phyloP scores from a whole-genome alignment of 2,888 invertebrate species.

The Melanophora roralis region DNA sequence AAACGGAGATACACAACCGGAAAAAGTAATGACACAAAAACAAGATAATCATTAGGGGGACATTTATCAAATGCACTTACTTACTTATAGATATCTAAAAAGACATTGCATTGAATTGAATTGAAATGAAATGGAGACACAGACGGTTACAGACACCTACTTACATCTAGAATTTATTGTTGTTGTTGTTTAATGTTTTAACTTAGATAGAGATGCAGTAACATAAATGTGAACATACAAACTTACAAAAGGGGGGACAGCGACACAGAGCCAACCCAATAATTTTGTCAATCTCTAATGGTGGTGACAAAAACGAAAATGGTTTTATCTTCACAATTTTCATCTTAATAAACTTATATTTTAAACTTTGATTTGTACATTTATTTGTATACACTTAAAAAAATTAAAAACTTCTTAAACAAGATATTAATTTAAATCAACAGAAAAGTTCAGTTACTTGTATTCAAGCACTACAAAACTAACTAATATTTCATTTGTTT shows the following conservation, averaged over 20 bases:
- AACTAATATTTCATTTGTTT: too few relatives aligned
- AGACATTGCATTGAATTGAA: neutral
- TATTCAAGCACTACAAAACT: too few relatives aligned
- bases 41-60: slow-evolving; percentile 56
- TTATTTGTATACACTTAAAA: neutral
- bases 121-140: neutral
- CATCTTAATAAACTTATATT: slow-evolving; percentile 26
- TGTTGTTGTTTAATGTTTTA: slow-evolving; percentile 4
- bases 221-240: slow-evolving; percentile 51
- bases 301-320: slow-evolving; percentile 27
- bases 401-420: too few relatives aligned
- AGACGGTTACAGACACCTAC: neutral
- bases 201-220: slow-evolving; percentile 50
- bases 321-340: slow-evolving; percentile 1
- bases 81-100: neutral
- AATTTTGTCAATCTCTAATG: neutral
- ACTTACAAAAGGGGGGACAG: slow-evolving; percentile 14
- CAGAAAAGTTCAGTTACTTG: too few relatives aligned
- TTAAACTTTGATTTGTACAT: neutral
- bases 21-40: slow-evolving; percentile 55
- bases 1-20: slow-evolving; percentile 34
- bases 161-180: neutral
- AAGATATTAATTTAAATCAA: too few relatives aligned
- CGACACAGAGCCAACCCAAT: slow-evolving; percentile 4
- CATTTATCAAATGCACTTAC: slow-evolving; percentile 58